Evolutionary conservation across 1,140 invertebrate genomes (phyloP).

Genomic region (Oryctes rhinoceros): DNA sequence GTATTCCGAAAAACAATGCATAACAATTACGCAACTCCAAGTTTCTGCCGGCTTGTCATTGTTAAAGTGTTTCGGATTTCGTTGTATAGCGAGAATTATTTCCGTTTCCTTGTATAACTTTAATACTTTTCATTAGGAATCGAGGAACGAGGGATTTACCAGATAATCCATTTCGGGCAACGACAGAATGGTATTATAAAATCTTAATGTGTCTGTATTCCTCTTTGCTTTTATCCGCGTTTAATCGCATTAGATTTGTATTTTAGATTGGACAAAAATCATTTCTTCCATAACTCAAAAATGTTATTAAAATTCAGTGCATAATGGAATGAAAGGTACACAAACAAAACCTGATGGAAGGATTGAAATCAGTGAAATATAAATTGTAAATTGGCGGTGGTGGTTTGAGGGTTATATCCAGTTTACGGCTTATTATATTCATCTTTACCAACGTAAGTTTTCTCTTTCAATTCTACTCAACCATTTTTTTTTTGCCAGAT

Average conservation of each 20-base stretch:
- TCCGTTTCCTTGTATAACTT: not conserved
- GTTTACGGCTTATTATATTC: too few species aligned
- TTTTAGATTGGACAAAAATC: not conserved
- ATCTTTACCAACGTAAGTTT: too few species aligned
- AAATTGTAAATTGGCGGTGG: too few species aligned
- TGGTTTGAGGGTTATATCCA: too few species aligned
- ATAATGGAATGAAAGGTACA: not conserved
- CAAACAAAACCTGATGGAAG: too few species aligned
- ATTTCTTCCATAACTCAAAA: not conserved
- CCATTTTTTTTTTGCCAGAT: too few species aligned
- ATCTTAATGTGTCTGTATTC: not conserved
- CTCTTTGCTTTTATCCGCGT: not conserved
- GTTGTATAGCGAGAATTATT: slow-evolving; percentile 1
- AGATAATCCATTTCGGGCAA: not conserved
- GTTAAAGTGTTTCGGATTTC: slow-evolving; percentile 7
- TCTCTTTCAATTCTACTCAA: too few species aligned
- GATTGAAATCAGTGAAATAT: too few species aligned
- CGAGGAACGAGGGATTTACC: not conserved
- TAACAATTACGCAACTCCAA: not conserved
- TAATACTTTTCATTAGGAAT: slow-evolving; percentile 13
- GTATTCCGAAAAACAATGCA: slow-evolving; percentile 3
- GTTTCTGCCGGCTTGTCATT: slow-evolving; percentile 7
- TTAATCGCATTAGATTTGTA: slow-evolving; percentile 12
- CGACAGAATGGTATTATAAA: slow-evolving; percentile 14
- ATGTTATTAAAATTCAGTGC: not conserved